Base-by-base conservation (phyloP, 2,797 vertebrate genomes). In the Anguilla megastoma region DNA sequence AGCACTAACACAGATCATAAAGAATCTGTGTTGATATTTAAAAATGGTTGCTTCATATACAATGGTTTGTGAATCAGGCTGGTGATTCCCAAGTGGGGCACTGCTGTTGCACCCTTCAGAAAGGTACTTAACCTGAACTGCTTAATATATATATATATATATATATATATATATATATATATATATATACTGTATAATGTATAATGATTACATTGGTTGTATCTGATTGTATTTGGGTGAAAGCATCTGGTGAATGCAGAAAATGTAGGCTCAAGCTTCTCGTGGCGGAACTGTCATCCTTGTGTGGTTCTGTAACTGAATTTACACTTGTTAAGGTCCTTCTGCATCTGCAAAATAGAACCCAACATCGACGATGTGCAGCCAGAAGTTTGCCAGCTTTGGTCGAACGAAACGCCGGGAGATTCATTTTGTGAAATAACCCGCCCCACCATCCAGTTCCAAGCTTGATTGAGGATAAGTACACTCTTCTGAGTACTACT, bases 391-490 rank as follows among this genome's bases (percentile, higher is more conserved):
- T 80, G 30, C 16, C 76, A 41, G 30, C 16, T 80, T 45, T 80
- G 21, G 76, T 45, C 16, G 3, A 21, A 80, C 16, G 18, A 41
- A 80, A 30, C 71, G 8, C 5, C 36, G 16, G 76, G 16, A 36
- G 76, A 80, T 80, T 80, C 0, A 80, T 18, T 45, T 36, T 7
- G 36, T 8, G 27, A 74, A 74, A 74, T 36, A 36, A 74, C 33
- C 76, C 6, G 36, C 41, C 4, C 14, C 76, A 41, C 16, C 16
- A 41, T 33, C 33, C 76, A 45, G 76, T 80, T 80, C 2, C 33
- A 45, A 80, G 76, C 76, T 80, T 48, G 76, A 80, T 24, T 80
- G 30, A 45, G 76, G 36, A 80, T 24, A 80, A 80, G 76, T 45
- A 24, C 41, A 41, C 76, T 24, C 76, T 45, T 45, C 33, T 41